phyloP scores from a whole-genome alignment of 2,113 vertebrate genomes.

The Malurus cyaneus region DNA sequence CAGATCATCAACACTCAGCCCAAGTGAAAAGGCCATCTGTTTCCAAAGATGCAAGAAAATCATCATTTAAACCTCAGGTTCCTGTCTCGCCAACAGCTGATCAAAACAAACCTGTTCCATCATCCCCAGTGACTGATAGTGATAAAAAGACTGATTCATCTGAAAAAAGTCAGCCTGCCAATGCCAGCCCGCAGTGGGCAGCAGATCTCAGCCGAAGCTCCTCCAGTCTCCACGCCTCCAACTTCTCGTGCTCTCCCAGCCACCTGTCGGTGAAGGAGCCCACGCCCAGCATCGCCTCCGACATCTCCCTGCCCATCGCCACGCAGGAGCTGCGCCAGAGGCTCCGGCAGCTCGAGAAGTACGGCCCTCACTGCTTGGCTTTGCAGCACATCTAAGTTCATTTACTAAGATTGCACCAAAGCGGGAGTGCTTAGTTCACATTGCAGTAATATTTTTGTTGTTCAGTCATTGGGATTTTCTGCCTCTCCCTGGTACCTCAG shows the following conservation, averaged over 20 bases:
- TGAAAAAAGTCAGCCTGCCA: slow-evolving; percentile 59
- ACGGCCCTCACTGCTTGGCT: not conserved
- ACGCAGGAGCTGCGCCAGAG: slow-evolving; percentile 91
- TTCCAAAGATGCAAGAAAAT: slow-evolving; percentile 74
- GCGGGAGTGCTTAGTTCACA: not conserved
- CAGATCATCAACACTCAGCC: slow-evolving; percentile 80
- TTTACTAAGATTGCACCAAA: not conserved
- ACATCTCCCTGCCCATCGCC: slow-evolving; percentile 90
- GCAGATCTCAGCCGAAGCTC: slow-evolving; percentile 76
- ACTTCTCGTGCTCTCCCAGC: slow-evolving; percentile 78
- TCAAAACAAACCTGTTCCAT: slow-evolving; percentile 32
- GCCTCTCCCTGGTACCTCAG: not conserved
- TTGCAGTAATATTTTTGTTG: not conserved
- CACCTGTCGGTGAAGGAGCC: slow-evolving; percentile 85
- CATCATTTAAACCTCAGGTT: slow-evolving; percentile 64
- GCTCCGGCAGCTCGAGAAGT: slow-evolving; percentile 91
- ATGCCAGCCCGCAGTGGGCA: slow-evolving; percentile 66
- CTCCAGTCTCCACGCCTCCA: slow-evolving; percentile 79
- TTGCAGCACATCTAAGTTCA: not conserved
- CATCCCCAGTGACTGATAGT: slow-evolving; percentile 68
- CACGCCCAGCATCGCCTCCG: slow-evolving; percentile 95
- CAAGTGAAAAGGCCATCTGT: slow-evolving; percentile 79
- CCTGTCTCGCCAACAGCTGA: slow-evolving; percentile 41
- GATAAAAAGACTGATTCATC: slow-evolving; percentile 46
- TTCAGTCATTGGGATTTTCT: not conserved